Evolutionary conservation across 2,113 vertebrate genomes (phyloP).

Genomic region (Elaphurus davidianus): DNA sequence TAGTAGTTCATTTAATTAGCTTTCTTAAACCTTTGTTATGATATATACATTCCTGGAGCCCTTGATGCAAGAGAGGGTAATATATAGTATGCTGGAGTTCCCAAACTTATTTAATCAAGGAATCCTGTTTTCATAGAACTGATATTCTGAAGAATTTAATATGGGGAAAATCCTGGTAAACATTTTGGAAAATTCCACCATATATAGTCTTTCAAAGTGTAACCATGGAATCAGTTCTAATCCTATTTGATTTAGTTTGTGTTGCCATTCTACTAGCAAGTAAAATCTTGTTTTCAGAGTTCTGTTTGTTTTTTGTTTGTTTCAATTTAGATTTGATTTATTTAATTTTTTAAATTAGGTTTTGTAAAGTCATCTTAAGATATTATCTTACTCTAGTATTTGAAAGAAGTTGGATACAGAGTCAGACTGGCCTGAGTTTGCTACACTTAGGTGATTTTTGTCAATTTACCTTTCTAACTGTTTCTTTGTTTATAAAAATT

Average conservation of each 20-base stretch:
- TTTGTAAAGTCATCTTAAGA: not conserved
- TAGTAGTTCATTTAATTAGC: not conserved
- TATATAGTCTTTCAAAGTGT: not conserved
- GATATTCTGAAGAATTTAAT: not conserved
- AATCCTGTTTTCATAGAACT: not conserved
- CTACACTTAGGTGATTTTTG: not conserved
- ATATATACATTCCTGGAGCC: not conserved
- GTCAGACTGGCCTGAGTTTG: not conserved
- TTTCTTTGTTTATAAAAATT: conserved; percentile 33
- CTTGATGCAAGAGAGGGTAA: not conserved
- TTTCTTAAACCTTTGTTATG: not conserved
- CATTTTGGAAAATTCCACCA: not conserved
- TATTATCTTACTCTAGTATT: not conserved
- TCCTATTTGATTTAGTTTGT: not conserved
- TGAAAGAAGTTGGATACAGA: not conserved
- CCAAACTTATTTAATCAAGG: not conserved
- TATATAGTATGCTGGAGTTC: not conserved
- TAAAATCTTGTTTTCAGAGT: not conserved
- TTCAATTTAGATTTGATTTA: not conserved
- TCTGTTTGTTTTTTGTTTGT: not conserved
- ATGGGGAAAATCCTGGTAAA: not conserved
- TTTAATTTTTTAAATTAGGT: not conserved
- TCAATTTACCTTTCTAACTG: not conserved
- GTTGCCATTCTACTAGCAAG: not conserved
- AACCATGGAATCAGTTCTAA: not conserved